These are phyloP conservation scores for Trichomycterus rosablanca DNA, from an alignment of 2,113 vertebrate genomes.

Conservation along the genomic window DNA sequence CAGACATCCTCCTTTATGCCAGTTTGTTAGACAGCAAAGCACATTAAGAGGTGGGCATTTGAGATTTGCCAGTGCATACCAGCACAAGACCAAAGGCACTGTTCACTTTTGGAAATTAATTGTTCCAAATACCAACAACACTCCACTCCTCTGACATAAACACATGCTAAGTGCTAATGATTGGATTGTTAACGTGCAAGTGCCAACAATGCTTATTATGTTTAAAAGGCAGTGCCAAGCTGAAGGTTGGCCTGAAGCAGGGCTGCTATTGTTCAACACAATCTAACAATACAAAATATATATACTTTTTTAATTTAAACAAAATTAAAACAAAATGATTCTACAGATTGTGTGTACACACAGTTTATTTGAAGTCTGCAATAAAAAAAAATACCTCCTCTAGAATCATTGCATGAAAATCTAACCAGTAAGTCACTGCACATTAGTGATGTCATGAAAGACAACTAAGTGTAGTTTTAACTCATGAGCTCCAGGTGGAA, in stretches of 20 bases:
- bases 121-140: conserved; percentile 10
- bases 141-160: conserved; percentile 12
- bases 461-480: not conserved
- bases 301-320: too few species aligned
- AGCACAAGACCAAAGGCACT: conserved; percentile 43
- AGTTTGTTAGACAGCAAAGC: too few species aligned
- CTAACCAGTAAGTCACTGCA: not conserved
- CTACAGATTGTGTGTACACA: too few species aligned
- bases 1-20: too few species aligned
- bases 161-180: conserved; percentile 11
- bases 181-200: conserved; percentile 2
- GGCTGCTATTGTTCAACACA: too few species aligned
- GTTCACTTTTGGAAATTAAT: conserved; percentile 16
- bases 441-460: not conserved
- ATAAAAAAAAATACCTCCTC: too few species aligned
- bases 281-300: too few species aligned
- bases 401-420: too few species aligned
- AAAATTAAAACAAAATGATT: too few species aligned
- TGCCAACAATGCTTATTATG: conserved; percentile 21
- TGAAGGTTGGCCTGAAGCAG: too few species aligned
- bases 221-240: conserved; percentile 22
- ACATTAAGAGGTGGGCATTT: conserved; percentile 52
- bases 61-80: conserved; percentile 46
- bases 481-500: conserved; percentile 16
- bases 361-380: too few species aligned